Evolutionary conservation across 2,797 vertebrate species (phyloP), one percentile per base, ranked within the genome.

Genomic region (Sebastes variabilis): DNA sequence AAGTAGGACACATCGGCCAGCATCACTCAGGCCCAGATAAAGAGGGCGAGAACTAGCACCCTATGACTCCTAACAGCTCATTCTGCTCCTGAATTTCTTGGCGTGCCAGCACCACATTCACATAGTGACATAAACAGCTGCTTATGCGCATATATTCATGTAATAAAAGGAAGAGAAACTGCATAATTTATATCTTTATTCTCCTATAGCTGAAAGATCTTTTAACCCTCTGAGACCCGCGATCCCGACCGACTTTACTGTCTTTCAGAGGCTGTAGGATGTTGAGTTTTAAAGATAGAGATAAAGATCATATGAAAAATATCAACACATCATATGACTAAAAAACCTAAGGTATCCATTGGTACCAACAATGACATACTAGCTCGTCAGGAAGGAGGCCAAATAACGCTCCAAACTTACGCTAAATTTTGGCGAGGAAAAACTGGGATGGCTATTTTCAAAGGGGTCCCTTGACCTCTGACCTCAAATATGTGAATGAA

Each of bases 1-100:
- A 88, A 90, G 87, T 70, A 75, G 87, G 74, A 84, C 74, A 78
- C 85, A 80, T 54, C 22, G 29, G 76, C 85, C 85, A 55, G 81
- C 69, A 80, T 79, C 86, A 67, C 59, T 72, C 72, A 74, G 72
- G 69, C 27, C 72, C 68, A 60, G 24, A 88, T 83, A 70, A 79
- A 81, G 64, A 83, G 69, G 59, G 36, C 46, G 61, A 76, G 81
- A 81, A 76, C 36, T 18, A 87, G 52, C 68, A 68, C 77, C 65
- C n/a, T 77, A 54, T 77, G 82, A 79, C 80, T 67, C 52, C 52
- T 52, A 80, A 82, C 61, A 32, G 65, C 80, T 78, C 34, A 59
- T 62, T 79, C 27, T 65, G 52, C 70, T 49, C 55, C 55, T 27
- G 56, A 62, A 36, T 58, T 13, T 36, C 64, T 62, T 54, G 58